phyloP scores from a whole-genome alignment of 2,888 invertebrate genomes.

The Microctonus aethiopoides region DNA sequence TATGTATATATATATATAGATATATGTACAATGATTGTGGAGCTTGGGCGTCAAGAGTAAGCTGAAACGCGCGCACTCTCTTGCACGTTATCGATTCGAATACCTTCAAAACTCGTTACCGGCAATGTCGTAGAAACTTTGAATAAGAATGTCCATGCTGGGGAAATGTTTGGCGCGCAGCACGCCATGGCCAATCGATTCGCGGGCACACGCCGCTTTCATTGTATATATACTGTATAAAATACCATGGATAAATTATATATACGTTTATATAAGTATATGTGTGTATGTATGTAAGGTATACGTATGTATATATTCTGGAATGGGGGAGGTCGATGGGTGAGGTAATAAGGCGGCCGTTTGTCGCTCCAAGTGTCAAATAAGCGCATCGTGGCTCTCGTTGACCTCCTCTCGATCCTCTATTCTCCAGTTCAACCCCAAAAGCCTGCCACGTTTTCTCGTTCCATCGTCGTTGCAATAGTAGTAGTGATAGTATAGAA shows the following conservation, averaged over 20 bases:
- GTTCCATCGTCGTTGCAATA: constrained; percentile 26
- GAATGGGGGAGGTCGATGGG: constrained; percentile 33
- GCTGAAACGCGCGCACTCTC: constrained; percentile 19
- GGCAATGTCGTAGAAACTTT: constrained; percentile 40
- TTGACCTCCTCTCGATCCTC: constrained; percentile 28
- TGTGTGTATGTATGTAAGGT: constrained; percentile 12
- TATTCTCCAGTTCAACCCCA: constrained; percentile 5
- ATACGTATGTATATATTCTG: constrained; percentile 13
- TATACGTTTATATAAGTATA: constrained; percentile 20
- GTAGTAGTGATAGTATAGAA: constrained; percentile 2
- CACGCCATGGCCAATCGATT: constrained; percentile 31
- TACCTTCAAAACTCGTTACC: constrained; percentile 46
- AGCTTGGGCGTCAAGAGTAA: constrained; percentile 6
- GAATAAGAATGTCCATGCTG: constrained; percentile 45
- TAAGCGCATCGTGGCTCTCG: constrained; percentile 57
- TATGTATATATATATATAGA: too few species aligned
- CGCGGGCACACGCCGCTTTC: neutral
- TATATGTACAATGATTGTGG: constrained; percentile 6
- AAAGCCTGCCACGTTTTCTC: constrained; percentile 17
- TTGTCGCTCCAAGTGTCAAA: constrained; percentile 63
- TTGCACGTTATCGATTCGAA: constrained; percentile 38
- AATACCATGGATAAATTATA: neutral
- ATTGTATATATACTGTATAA: neutral
- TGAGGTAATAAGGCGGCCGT: constrained; percentile 63
- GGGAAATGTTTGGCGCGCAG: constrained; percentile 33